Base-by-base conservation (phyloP, 2,888 invertebrate genomes). In the Xylocampa areola region DNA sequence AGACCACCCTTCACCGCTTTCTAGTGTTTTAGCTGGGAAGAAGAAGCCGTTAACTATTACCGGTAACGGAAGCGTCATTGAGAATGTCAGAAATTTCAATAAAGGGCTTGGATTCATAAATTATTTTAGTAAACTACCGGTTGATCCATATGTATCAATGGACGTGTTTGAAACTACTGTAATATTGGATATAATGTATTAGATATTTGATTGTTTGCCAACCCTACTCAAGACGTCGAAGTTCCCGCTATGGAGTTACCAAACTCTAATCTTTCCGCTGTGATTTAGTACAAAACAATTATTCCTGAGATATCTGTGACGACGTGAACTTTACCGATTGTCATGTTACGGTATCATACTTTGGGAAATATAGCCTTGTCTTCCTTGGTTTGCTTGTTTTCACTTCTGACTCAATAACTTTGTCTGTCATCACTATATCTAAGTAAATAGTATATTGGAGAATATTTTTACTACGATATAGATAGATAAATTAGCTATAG, bases 211-310 rank as follows among this genome's bases (percentile, higher is more conserved):
- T 1, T 8, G 5, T 23, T 43, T 33, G 71, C 14, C 68, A 74
- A 27, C 73, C 73, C 73, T 73, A 48, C 4, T 0, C 0, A 5
- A 40, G 11, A 32, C 33, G 52, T 45, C 50, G 4, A 73, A 68
- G 66, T 71, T 73, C 23, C 21, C 54, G 54, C 59, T 27, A 50
- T 60, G 50, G 63, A 71, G 74, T 73, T 74, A 43, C 51, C 25
- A 25, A 73, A 73, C 68, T 73, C 60, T 73, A 73, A 73, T 73
- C 73, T 73, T 73, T 68, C 72, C 74, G 41, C 44, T 11, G 65
- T 73, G 73, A 74, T 73, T 73, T 65, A 71, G 66, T 63, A 74
- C 68, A 58, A 74, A 71, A 73, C 73, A 73, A 73, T 73, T 74
- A 74, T 73, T 73, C 60, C 37, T 40, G 44, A 65, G 73, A 73